These are phyloP conservation scores for Drosophila quasianomalipes DNA, from an alignment of 2,888 invertebrate species.

Conservation along the genomic window DNA sequence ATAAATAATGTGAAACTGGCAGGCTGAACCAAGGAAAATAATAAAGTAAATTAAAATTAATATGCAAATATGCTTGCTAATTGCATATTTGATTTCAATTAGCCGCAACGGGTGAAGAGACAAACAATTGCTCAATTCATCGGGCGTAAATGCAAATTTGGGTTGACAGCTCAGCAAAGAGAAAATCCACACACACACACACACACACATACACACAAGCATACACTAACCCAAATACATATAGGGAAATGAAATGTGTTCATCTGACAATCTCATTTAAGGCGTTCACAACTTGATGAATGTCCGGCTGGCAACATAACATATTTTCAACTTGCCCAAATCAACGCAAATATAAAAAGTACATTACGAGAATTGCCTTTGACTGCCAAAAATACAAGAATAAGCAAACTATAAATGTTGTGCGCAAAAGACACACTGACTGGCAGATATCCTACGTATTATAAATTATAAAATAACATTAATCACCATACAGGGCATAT, in stretches of 20 bases:
- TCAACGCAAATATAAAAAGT: constrained; percentile 57
- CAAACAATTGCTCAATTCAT: constrained; percentile 24
- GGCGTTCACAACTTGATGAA: constrained; percentile 66
- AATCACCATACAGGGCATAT: not conserved
- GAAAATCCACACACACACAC: constrained; percentile 10
- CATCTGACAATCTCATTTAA: constrained; percentile 66
- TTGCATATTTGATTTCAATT: constrained; percentile 77
- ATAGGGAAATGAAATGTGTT: constrained; percentile 37
- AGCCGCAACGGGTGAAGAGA: constrained; percentile 16
- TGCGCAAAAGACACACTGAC: not conserved
- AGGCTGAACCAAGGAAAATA: constrained; percentile 4
- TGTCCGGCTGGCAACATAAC: constrained; percentile 45
- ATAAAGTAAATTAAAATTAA: constrained; percentile 20
- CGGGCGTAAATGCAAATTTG: constrained; percentile 57
- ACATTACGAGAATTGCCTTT: constrained; percentile 55
- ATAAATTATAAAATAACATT: no score
- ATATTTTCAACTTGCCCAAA: constrained; percentile 62
- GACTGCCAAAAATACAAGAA: constrained; percentile 22
- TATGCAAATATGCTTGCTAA: constrained; percentile 53
- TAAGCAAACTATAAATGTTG: not conserved
- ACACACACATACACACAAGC: constrained; percentile 3
- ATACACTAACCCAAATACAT: not conserved
- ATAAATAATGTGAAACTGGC: constrained; percentile 58
- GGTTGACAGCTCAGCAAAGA: constrained; percentile 54
- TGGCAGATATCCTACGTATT: constrained; percentile 10